Evolutionary conservation across 2,113 vertebrate species (phyloP), one percentile per base, ranked within the genome.

Genomic region (Vombatus ursinus): DNA sequence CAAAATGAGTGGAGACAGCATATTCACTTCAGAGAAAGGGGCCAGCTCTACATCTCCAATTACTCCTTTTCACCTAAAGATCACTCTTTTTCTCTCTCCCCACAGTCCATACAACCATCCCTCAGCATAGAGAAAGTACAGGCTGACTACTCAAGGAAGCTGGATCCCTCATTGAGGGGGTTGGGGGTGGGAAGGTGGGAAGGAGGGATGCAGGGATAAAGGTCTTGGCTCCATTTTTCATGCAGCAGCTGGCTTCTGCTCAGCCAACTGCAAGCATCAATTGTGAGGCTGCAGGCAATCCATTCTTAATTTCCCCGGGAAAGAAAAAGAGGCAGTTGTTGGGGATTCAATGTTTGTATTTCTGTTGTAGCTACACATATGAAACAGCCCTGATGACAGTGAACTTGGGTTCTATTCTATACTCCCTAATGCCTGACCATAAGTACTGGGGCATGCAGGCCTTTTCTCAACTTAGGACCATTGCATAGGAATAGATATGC

Each of bases 181-280:
- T 11, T 51, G 50, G 52, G 52, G 52, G 26, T 12, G 12, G 61
- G 12, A 31, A 16, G 61, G 57, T 28, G 57, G 31, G 1, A 37
- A 84, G 51, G 49, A 92, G 50, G 94, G 7, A 4, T 37, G 16
- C 16, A n/a, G 26, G 24, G 47, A 22, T 19, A 37, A 77, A n/a
- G n/a, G 19, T 91, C 2, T 91, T 92, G 51, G 89, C 50, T 94
- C 92, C 50, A 91, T 52, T 94, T 90, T 95, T 96, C 94, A 94
- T 16, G 53, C 94, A 96, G 92, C 93, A 96, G 92, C 91, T 96
- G 47, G 47, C 94, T 95, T 96, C 96, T 96, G 94, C 94, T 95
- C 47, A 89, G 91, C 94, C 96, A 96, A 96, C 96, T 94, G 95
- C 49, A 61, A 94, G 94, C 93, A 95, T 97, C 94, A 95, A 4